Conservation (phyloP, 2,797 vertebrate species). For the Uromys caudimaculatus region DNA sequence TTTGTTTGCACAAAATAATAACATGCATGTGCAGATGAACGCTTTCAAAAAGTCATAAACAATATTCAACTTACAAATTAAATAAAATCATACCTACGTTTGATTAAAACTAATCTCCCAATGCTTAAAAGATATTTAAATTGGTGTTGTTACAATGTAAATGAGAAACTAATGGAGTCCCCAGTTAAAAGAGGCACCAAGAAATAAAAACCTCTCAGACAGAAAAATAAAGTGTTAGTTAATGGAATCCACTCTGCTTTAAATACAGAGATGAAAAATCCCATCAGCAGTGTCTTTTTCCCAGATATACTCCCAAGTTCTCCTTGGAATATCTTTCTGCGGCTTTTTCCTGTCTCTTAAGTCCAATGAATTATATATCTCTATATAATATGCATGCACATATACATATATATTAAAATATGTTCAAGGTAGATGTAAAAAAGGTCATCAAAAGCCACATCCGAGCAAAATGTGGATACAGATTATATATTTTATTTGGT, state of each 20-base stretch:
- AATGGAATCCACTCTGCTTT: not conserved
- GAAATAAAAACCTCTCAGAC: conserved; percentile 46
- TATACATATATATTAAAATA: conserved; percentile 1
- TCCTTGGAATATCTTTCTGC: not conserved
- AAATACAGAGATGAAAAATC: conserved; percentile 16
- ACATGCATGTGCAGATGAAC: conserved; percentile 63
- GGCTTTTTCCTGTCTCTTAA: not conserved
- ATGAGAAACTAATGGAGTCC: conserved; percentile 38
- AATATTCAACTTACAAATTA: conserved; percentile 56
- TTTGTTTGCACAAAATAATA: conserved; percentile 89
- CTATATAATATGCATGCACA: not conserved
- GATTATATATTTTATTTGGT: not conserved
- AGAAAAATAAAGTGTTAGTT: conserved; percentile 13
- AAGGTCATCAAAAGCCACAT: not conserved
- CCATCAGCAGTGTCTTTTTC: not conserved
- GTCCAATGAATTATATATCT: not conserved
- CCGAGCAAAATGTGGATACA: not conserved
- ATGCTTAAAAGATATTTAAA: conserved; percentile 66
- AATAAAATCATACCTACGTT: conserved; percentile 31
- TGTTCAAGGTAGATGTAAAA: not conserved
- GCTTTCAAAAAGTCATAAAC: conserved; percentile 55
- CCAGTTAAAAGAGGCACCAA: conserved; percentile 20
- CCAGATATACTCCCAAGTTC: not conserved
- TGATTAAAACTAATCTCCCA: not conserved
- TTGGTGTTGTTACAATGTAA: conserved; percentile 32